Base-by-base conservation (phyloP, 1,140 invertebrate species). In the Zaprionus capensis region DNA sequence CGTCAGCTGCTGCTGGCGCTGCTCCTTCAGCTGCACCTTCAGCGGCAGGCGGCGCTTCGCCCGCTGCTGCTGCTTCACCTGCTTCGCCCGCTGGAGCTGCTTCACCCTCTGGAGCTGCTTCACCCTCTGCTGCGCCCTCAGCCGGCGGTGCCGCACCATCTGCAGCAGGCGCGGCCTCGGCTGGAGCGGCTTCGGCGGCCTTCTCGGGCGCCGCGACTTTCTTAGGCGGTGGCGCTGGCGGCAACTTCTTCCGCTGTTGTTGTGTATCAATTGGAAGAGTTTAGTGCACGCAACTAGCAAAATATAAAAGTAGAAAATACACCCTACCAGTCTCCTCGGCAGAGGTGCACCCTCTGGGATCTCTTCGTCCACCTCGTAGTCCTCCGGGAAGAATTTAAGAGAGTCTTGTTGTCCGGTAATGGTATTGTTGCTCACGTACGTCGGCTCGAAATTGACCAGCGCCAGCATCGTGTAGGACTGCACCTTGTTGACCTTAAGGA, bases 371-470 rank as follows among this genome's bases (percentile, higher is more conserved):
- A 56, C 69, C 26, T 91, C 94, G 81, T 95, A 95, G 6, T 94
- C 94, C 26, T 94, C 93, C 15, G 95, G 95, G 78, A 96, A 95
- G 93, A 95, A 94, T 59, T 93, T 90, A 6, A 91, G 87, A 63
- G 94, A 94, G 76, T 96, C 95, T 24, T 93, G 86, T 17, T 92
- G 93, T 0, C 95, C 95, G 12, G 93, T 79, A 9, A 93, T 94
- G 0, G 93, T 90, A 81, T 95, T 95, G 20, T 92, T 91, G 81
- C 95, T 95, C 4, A 94, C 93, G 83, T 95, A 94, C 7, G 94
- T 93, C n/a, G 95, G 94, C 4, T 94, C 94, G 26, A 95, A 91
- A 24, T 93, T 85, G 4, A 93, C 72, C 68, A 95, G 93, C 2
- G 92, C 93, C 0, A 93, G 36, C 79, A 94, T 69, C 81, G 93